These are phyloP conservation scores for Drosophila miranda DNA, from an alignment of 1,140 invertebrate species.

Conservation along the genomic window DNA sequence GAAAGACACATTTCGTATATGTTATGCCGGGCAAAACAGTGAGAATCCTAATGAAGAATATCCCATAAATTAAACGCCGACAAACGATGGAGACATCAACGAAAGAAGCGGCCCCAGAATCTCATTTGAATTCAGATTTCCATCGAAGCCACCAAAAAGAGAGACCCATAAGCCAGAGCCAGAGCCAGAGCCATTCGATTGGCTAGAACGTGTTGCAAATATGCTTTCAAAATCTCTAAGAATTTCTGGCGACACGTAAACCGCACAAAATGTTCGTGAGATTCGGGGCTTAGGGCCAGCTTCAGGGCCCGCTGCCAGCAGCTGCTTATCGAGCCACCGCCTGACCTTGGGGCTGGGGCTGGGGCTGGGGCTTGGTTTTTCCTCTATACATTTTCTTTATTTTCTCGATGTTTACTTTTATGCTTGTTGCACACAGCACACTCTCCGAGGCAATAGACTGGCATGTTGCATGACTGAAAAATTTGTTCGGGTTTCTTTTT, in stretches of 20 bases:
- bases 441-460: constrained; percentile 6
- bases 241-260: constrained; percentile 36
- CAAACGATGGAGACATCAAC: constrained; percentile 31
- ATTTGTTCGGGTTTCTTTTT: constrained; percentile 19
- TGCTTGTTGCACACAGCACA: constrained; percentile 30
- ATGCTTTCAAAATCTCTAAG: constrained; percentile 34
- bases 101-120: background rate
- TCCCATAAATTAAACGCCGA: constrained; percentile 30
- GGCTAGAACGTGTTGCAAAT: constrained; percentile 44
- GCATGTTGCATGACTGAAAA: constrained; percentile 19
- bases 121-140: constrained; percentile 27
- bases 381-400: constrained; percentile 4
- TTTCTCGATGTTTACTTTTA: constrained; percentile 22
- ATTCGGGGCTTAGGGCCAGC: constrained; percentile 12
- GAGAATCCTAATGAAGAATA: constrained; percentile 34
- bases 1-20: constrained; percentile 36
- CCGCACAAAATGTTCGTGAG: constrained; percentile 23
- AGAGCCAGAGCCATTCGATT: constrained; percentile 14
- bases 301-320: constrained; percentile 19
- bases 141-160: background rate
- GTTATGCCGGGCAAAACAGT: constrained; percentile 8
- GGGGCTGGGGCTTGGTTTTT: constrained; percentile 16
- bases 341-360: constrained; percentile 23
- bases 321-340: constrained; percentile 32
- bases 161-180: background rate